A percentile compares a stretch with the other conserved stretches of the same genome.
These are phyloP conservation scores for Pomacea canaliculata DNA, from an alignment of 2,888 invertebrate species.

Conservation along the genomic window DNA sequence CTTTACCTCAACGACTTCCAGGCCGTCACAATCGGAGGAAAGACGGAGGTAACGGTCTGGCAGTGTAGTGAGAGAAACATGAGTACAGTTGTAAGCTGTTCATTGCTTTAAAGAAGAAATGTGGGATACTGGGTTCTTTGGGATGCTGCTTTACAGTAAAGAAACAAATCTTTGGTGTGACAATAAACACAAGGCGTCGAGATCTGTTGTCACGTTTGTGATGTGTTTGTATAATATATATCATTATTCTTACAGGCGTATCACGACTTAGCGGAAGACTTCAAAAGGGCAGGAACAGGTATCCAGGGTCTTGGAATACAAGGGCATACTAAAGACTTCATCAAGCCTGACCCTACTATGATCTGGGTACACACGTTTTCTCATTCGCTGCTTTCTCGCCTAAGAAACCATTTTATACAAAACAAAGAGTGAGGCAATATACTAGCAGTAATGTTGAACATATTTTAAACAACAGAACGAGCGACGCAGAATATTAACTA, in stretches of 20 bases:
- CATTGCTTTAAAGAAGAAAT: too few species aligned
- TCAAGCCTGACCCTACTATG: constrained; percentile 16
- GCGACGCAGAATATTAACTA: background rate
- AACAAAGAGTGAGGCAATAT: background rate
- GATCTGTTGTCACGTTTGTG: too few species aligned
- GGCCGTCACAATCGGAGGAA: constrained; percentile 19
- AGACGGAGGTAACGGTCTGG: background rate
- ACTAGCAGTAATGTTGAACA: background rate
- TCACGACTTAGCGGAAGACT: constrained; percentile 7
- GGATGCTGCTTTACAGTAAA: too few species aligned
- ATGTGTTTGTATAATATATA: too few species aligned
- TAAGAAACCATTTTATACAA: background rate
- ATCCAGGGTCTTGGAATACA: constrained; percentile 18
- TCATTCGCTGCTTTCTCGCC: too few species aligned
- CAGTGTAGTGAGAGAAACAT: too few species aligned
- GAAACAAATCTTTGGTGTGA: too few species aligned
- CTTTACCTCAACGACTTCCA: constrained; percentile 54
- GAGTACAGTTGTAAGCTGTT: too few species aligned
- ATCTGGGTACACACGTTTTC: constrained; percentile 15
- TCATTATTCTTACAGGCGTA: background rate
- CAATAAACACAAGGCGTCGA: too few species aligned
- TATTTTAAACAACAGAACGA: background rate
- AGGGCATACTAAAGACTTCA: constrained; percentile 20
- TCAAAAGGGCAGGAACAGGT: constrained; percentile 5
- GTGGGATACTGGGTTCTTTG: too few species aligned